Base-by-base conservation (phyloP, 2,113 vertebrate species). In the Andinoacara biseriatus region DNA sequence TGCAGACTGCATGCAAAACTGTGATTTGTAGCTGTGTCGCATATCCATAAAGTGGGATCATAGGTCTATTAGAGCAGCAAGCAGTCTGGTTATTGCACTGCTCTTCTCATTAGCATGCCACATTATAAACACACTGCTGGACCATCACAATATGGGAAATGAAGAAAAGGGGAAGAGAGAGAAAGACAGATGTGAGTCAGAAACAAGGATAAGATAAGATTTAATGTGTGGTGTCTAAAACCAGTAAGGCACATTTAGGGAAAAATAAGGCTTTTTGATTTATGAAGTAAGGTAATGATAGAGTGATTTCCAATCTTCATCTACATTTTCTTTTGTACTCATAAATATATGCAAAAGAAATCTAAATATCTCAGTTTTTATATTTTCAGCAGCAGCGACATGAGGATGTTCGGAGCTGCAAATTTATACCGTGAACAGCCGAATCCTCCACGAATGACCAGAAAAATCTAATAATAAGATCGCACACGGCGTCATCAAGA, bases 61-160 rank as follows among this genome's bases (percentile, higher is more conserved):
- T 49, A 72, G 84, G 83, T 87, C 57, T 80, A 77, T 72, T 78
- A 69, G 59, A 90, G 65, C 82, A 89, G 89, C 84, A 56, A 85
- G 89, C 80, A 57, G 77, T 77, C 67, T 60, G 61, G 74, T 72
- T 78, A 24, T 58, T 54, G 80, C 74, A 54, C 78, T 87, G 87
- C 62, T 90, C 84, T 75, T 82, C 80, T 84, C 82, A 81, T 88
- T 88, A 85, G 78, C n/a, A 10, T 78, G 63, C 56, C 77, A 80
- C 61, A 89, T 81, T 75, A 83, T 65, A 86, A 90, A 87, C 77
- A 86, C 72, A 81, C 56, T 83, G 74, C 69, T 58, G 24, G 60
- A 74, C 65, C 62, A 20, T 43, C 57, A 59, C 78, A 40, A 22
- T 52, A 35, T 58, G 52, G 59, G 63, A 56, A 60, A 84, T 49